Base-by-base conservation (phyloP, 2,113 vertebrate genomes). In the Theristicus caerulescens region DNA sequence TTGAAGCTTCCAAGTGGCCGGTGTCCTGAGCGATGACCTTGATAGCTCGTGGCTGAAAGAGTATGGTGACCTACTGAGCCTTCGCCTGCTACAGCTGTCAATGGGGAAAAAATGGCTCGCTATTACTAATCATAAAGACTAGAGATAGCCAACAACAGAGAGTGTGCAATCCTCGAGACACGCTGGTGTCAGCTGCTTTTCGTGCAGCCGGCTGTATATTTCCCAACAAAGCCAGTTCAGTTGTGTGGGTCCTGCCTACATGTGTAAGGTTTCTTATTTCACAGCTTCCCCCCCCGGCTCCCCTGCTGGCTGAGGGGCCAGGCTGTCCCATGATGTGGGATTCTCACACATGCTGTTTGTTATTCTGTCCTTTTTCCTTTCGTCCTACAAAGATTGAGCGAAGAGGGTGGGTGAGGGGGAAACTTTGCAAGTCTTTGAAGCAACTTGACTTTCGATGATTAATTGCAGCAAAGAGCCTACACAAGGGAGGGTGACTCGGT, bases 261-360 rank as follows among this genome's bases (percentile, higher is more conserved):
- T 83, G 90, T 92, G 87, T n/a, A 9, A 67, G 59, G 96, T 94
- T 96, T 96, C 93, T n/a, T 54, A 84, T 93, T 95, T 95, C 96
- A 94, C 70, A 91, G 97, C 67, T 82, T 36, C 46, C 71, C 46
- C 46, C 90, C 78, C 14, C 20, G 0, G 38, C 92, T 77, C 59
- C 83, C 88, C 82, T 1, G 18, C 77, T 34, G 81, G 90, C 93
- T 38, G 81, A 54, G 87, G 81, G 58, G 82, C 90, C 74, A 69
- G 81, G 87, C 84, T 90, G 81, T 86, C 89, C 95, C 96, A 11
- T 95, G 95, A 96, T 98, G 97, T 97, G 97, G 96, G 97, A 97
- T 97, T 97, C 94, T 97, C 95, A 95, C 97, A 96, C 91, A 84
- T 91, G 97, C 96, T 82, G 92, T 96, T 93, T 95, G 91, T 97